These are phyloP conservation scores for Proisotoma minuta DNA, from an alignment of 2,888 invertebrate species.

Conservation along the genomic window DNA sequence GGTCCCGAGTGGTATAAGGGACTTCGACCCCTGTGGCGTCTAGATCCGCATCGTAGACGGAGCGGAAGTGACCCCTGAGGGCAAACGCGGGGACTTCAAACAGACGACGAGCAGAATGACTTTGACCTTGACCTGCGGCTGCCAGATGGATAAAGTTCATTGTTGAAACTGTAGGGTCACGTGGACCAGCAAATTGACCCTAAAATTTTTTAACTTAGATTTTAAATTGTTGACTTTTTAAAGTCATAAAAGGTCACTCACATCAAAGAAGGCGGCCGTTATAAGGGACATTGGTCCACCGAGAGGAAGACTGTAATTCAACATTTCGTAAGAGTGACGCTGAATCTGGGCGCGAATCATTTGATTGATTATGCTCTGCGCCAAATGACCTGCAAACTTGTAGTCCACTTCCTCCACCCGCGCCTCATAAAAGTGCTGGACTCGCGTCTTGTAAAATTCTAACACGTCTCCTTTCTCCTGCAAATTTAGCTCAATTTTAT, in stretches of 20 bases:
- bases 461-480: slow-evolving; percentile 68
- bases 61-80: slow-evolving; percentile 58
- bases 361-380: slow-evolving; percentile 57
- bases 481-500: slow-evolving; percentile 20
- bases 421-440: slow-evolving; percentile 79
- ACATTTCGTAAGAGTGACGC: slow-evolving; percentile 46
- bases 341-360: slow-evolving; percentile 47
- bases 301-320: slow-evolving; percentile 45
- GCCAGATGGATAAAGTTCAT: slow-evolving; percentile 72
- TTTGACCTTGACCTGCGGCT: slow-evolving; percentile 56
- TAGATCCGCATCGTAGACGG: slow-evolving; percentile 76
- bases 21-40: slow-evolving; percentile 79
- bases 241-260: slow-evolving; percentile 15
- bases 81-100: slow-evolving; percentile 72
- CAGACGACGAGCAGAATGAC: slow-evolving; percentile 60
- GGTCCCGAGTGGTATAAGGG: slow-evolving; percentile 59
- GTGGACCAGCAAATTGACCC: slow-evolving; percentile 43
- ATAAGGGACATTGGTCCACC: slow-evolving; percentile 45
- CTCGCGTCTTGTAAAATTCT: slow-evolving; percentile 81
- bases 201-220: no score
- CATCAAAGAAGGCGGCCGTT: slow-evolving; percentile 46
- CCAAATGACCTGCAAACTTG: slow-evolving; percentile 72
- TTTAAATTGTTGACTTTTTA: no score
- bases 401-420: slow-evolving; percentile 81
- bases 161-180: slow-evolving; percentile 35